Conservation (phyloP, 2,797 vertebrate species). For the Danio choprae region DNA sequence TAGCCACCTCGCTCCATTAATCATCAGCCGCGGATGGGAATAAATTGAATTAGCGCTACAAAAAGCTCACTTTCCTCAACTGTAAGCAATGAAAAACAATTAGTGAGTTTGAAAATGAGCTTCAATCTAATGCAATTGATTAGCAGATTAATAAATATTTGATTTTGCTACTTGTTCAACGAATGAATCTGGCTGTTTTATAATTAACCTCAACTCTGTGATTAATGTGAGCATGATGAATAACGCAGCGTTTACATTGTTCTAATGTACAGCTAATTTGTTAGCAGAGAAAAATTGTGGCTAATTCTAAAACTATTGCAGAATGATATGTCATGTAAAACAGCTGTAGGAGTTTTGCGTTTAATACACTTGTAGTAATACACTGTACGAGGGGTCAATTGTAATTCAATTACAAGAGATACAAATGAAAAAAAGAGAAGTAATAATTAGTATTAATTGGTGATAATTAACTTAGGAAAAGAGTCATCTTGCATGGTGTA, state of each 20-base stretch:
- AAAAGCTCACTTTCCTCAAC: conserved; percentile 67
- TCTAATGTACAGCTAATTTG: conserved; percentile 57
- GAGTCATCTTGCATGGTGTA: conserved; percentile 7
- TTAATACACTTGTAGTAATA: not conserved
- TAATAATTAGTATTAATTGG: not conserved
- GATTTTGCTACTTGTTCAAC: conserved; percentile 58
- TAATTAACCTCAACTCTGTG: conserved; percentile 64
- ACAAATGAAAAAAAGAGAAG: not conserved
- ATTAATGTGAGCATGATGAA: conserved; percentile 69
- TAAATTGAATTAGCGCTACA: conserved; percentile 64
- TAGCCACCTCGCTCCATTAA: conserved; percentile 64
- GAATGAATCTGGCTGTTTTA: conserved; percentile 60
- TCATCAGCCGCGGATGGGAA: conserved; percentile 65
- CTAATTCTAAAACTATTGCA: not conserved
- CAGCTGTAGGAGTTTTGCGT: not conserved
- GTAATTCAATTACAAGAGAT: not conserved
- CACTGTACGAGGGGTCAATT: not conserved
- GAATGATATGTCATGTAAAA: not conserved
- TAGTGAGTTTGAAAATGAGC: conserved; percentile 61
- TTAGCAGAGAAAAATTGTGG: conserved; percentile 27
- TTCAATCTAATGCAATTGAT: conserved; percentile 69
- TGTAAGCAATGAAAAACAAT: conserved; percentile 65
- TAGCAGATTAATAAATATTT: conserved; percentile 69
- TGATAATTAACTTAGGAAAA: not conserved
- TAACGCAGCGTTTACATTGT: conserved; percentile 58